Conservation (phyloP, 2,888 invertebrate genomes). For the Zygothrica quintamaculata region DNA sequence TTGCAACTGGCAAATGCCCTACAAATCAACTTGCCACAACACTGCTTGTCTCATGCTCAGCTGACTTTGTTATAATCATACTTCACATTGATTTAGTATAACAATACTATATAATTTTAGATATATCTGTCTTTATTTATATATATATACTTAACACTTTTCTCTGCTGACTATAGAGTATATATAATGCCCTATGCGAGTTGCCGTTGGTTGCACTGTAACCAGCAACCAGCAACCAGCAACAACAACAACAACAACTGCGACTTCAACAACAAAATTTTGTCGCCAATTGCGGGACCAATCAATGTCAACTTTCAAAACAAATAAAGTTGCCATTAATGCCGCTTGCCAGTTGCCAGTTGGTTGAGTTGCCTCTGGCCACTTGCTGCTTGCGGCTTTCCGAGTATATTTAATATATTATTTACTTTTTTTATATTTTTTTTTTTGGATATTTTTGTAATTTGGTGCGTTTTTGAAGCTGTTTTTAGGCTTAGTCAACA, state of each 20-base stretch:
- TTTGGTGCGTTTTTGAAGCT: constrained; percentile 64
- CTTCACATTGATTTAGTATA: no score
- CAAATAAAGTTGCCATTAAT: constrained; percentile 77
- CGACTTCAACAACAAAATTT: constrained; percentile 21
- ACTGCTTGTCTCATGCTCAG: no score
- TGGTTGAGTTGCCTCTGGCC: background rate
- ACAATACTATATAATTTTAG: no score
- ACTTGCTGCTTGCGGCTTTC: constrained; percentile 37
- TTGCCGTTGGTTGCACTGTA: no score
- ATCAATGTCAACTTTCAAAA: constrained; percentile 80
- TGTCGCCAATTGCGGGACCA: constrained; percentile 73
- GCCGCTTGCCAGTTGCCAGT: constrained; percentile 35
- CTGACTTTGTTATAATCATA: background rate
- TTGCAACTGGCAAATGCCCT: constrained; percentile 53
- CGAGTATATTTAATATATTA: constrained; percentile 44
- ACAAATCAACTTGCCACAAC: constrained; percentile 12
- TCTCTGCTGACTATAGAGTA: no score
- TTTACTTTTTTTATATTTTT: constrained; percentile 23
- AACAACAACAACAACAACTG: constrained; percentile 22
- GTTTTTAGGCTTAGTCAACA: constrained; percentile 59
- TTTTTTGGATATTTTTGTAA: constrained; percentile 23
- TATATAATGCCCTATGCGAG: no score
- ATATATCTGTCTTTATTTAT: no score
- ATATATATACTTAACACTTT: no score
- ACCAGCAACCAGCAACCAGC: constrained; percentile 9